These are phyloP conservation scores for Nomada flava DNA, from an alignment of 2,888 invertebrate genomes.

Conservation along the genomic window DNA sequence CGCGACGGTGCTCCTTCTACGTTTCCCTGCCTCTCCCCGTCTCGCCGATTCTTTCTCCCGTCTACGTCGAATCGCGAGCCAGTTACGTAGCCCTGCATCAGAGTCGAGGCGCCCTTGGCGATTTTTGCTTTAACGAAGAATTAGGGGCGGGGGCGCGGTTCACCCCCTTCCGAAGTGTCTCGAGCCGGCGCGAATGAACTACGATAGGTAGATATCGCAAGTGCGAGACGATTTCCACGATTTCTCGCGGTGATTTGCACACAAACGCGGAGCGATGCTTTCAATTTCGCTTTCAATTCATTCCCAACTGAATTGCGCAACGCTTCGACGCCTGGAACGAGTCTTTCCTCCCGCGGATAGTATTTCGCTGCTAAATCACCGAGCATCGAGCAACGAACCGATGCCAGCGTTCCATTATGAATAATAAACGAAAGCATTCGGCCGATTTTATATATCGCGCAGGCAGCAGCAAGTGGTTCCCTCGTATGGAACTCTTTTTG, in stretches of 20 bases:
- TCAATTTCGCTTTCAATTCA: constrained; percentile 52
- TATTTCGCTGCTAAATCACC: constrained; percentile 57
- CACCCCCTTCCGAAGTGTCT: constrained; percentile 2
- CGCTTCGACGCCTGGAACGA: not conserved
- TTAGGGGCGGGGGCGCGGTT: not conserved
- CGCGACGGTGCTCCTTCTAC: constrained; percentile 48
- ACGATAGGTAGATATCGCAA: constrained; percentile 11
- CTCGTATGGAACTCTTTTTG: constrained; percentile 14
- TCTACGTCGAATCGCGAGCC: not conserved
- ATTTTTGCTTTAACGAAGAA: not conserved
- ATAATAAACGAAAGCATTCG: constrained; percentile 78
- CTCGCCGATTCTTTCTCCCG: not conserved
- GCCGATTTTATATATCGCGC: constrained; percentile 33
- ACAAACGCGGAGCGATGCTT: constrained; percentile 44
- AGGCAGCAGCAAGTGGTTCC: constrained; percentile 55
- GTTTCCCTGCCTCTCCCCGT: not conserved
- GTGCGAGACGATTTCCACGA: constrained; percentile 18
- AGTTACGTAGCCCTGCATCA: not conserved
- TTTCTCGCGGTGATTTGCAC: constrained; percentile 58
- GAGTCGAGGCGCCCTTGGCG: constrained; percentile 17
- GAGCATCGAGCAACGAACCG: constrained; percentile 22
- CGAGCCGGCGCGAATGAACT: not conserved
- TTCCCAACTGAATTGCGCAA: constrained; percentile 49
- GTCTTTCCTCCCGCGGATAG: constrained; percentile 30
- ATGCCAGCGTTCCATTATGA: constrained; percentile 78